A percentile compares a stretch with the other conserved stretches of the same genome.
phyloP scores from a whole-genome alignment of 2,888 invertebrate species.

The Tolmerus cingulatus region DNA sequence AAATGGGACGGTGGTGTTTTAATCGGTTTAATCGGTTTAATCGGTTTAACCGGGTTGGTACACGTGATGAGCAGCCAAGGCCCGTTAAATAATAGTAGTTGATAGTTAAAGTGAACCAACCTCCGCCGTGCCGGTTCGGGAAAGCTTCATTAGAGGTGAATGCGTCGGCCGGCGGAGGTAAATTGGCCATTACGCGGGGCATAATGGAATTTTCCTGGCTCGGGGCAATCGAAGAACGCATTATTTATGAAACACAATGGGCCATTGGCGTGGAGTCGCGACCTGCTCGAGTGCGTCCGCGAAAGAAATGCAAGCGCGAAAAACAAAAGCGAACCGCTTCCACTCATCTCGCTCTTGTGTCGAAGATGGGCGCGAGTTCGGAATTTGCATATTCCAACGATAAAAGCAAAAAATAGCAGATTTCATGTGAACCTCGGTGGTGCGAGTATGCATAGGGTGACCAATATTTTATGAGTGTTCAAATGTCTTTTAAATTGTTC shows the following conservation, averaged over 20 bases:
- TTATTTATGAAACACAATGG: background rate
- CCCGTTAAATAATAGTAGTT: background rate
- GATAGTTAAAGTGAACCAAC: background rate
- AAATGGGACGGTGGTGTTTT: background rate
- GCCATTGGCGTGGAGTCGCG: background rate
- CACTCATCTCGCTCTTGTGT: background rate
- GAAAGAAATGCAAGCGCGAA: background rate
- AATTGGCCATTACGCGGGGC: background rate
- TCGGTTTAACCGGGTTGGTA: background rate
- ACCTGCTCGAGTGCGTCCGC: background rate
- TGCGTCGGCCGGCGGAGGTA: background rate
- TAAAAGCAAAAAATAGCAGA: background rate
- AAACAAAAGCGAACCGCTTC: background rate
- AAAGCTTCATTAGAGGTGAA: background rate
- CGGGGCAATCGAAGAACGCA: background rate
- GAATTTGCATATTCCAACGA: conserved; percentile 16
- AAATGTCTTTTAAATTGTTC: background rate
- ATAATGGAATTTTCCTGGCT: background rate
- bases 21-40: background rate
- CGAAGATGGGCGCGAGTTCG: background rate
- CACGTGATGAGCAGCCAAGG: background rate
- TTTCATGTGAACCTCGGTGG: background rate
- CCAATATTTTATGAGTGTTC: background rate
- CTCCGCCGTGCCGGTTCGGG: background rate
- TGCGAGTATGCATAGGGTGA: background rate